Base-by-base conservation (phyloP, 2,797 vertebrate species). In the Knipowitschia caucasica region DNA sequence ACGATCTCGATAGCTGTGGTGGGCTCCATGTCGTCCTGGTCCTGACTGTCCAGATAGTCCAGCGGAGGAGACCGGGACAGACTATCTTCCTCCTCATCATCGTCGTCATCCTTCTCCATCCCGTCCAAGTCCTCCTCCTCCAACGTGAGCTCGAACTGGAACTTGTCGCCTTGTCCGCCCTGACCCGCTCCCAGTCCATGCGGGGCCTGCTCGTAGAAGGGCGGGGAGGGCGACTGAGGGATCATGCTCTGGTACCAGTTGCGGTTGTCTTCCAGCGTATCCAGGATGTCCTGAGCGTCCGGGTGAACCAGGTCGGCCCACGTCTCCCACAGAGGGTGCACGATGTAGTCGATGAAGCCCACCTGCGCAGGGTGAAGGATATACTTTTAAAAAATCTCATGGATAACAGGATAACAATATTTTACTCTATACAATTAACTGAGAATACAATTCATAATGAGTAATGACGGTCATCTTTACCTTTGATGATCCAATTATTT, bases 171-270 rank as follows among this genome's bases (percentile, higher is more conserved):
- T 21, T 80, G 80, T 0, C 77, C 80, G 2, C 79, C 89, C 0
- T 73, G 71, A 15, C 81, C 91, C 42, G 91, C 83, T 1, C 88
- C 75, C 64, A 92, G 94, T 61, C 92, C 93, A 69, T 96, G 95
- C 33, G 91, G 88, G 68, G 85, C 91, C 55, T 89, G 89, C 57
- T 96, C 94, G 0, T 96, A 95, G 75, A 96, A 91, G 0, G 96
- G 94, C 9, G 96, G 95, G 12, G 95, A 98, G 0, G 96, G 96
- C 66, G 95, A 98, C 83, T 96, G 95, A 44, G 96, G 95, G 68
- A 99, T 98, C 95, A 98, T 99, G 83, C 96, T 99, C 91, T 98
- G 96, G 88, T 99, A 99, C 95, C 96, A 99, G 91, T 99, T 98
- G 83, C 96, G 92, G 88, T 99, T 99, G 85, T 99, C 96, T 84